A percentile compares a stretch with the other conserved stretches of the same genome.
Evolutionary conservation across 2,797 vertebrate genomes (phyloP).

Genomic region (Scyliorhinus canicula): DNA sequence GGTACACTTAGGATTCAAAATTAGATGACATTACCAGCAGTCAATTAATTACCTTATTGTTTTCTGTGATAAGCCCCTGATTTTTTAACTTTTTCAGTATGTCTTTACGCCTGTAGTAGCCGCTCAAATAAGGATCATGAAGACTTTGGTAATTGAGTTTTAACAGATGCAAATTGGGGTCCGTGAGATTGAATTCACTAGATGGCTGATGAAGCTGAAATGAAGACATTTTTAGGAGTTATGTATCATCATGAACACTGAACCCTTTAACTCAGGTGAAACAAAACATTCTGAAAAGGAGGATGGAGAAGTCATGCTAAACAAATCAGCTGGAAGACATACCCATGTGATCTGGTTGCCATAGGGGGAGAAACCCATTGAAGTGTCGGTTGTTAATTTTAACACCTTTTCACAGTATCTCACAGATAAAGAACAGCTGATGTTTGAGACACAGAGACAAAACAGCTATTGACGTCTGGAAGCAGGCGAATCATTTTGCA

Average conservation of each 20-base stretch:
- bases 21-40: not conserved
- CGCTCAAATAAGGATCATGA: constrained; percentile 32
- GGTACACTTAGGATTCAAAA: not conserved
- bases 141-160: constrained; percentile 34
- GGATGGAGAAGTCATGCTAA: not conserved
- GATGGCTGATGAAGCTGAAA: constrained; percentile 35
- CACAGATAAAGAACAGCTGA: too few species aligned
- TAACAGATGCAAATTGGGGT: constrained; percentile 22
- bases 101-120: constrained; percentile 29
- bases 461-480: not conserved
- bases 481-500: not conserved
- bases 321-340: not conserved
- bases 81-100: constrained; percentile 25
- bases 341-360: not conserved
- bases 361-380: not conserved
- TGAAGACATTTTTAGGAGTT: not conserved
- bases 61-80: constrained; percentile 36
- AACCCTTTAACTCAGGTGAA: not conserved
- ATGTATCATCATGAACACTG: not conserved
- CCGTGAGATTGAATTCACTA: constrained; percentile 22
- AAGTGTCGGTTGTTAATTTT: too few species aligned
- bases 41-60: constrained; percentile 24
- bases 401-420: too few species aligned
- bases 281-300: not conserved
- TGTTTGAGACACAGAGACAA: too few species aligned